Base-by-base conservation (phyloP, 2,888 invertebrate genomes). In the Synergus gifuensis region DNA sequence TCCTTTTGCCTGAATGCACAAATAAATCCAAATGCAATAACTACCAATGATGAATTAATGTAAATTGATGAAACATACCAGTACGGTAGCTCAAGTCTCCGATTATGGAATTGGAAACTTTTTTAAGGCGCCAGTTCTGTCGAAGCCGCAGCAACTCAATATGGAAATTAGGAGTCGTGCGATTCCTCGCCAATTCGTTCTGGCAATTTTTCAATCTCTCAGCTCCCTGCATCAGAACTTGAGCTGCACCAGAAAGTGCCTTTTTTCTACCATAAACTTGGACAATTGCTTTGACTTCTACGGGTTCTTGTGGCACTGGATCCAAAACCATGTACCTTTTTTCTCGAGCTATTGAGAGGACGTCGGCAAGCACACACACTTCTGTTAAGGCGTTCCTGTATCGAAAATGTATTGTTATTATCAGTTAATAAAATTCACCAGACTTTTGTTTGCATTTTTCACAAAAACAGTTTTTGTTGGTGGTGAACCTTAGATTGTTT, bases 51-150 rank as follows among this genome's bases (percentile, higher is more conserved):
- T 4, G 36, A 36, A 36, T 36, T 36, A 36, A 36, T 36, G 36
- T 7, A 36, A 36, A 36, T 36, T 36, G 5, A 7, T 36, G 36
- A 36, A 58, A 46, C 76, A 80, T 85, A 94, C 94, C 94, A 87
- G 98, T 98, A 82, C 98, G 94, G 90, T 98, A 99, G 91, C 98
- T 98, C 8, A 99, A 94, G 93, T 99, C 99, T 0, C 99, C 99
- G 77, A 99, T 96, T 79, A 99, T 99, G 0, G 97, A 96, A 90
- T 98, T 98, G 0, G 98, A 98, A 0, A 98, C 98, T 93, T 98
- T 98, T 90, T 98, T 98, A n/a, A 99, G 92, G 69, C 98, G 94
- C 98, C 98, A 99, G 90, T 98, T 98, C 90, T 98, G 98, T 60
- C 99, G 93, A 67, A 99, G 93, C 80, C 97, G 94, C 42, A 98